Evolutionary conservation across 2,888 invertebrate genomes (phyloP).

Genomic region (Pristionchus exspectatus): DNA sequence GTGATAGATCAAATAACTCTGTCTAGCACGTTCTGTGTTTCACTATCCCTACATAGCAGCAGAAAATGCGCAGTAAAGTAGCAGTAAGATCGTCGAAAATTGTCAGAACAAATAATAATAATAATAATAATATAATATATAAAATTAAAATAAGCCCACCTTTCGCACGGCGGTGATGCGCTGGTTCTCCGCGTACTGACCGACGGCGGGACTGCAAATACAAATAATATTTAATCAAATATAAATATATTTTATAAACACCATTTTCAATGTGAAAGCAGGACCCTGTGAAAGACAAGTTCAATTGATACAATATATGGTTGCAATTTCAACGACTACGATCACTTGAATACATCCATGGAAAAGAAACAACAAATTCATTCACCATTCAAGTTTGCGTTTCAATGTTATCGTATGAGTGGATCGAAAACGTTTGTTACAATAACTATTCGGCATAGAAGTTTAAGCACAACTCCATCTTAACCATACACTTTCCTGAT

Average conservation of each 20-base stretch:
- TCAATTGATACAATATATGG: background rate
- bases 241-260: background rate
- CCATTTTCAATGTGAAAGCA: too few relatives aligned
- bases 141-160: background rate
- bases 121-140: background rate
- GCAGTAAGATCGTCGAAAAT: too few relatives aligned
- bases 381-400: background rate
- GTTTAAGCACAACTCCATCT: too few relatives aligned
- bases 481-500: too few relatives aligned
- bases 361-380: too few relatives aligned
- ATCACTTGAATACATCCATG: background rate
- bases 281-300: too few relatives aligned
- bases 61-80: too few relatives aligned
- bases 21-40: too few relatives aligned
- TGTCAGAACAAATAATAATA: background rate
- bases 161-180: slow-evolving; percentile 98
- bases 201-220: slow-evolving; percentile 88
- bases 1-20: too few relatives aligned
- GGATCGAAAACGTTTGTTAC: background rate
- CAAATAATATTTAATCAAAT: background rate
- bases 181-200: slow-evolving; percentile 99
- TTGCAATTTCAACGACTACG: background rate
- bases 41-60: too few relatives aligned
- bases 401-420: background rate
- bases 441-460: too few relatives aligned